Percentiles rank a stretch among this genome's conserved stretches.
Conservation (phyloP, 2,888 invertebrate species). For the Lysandra coridon region DNA sequence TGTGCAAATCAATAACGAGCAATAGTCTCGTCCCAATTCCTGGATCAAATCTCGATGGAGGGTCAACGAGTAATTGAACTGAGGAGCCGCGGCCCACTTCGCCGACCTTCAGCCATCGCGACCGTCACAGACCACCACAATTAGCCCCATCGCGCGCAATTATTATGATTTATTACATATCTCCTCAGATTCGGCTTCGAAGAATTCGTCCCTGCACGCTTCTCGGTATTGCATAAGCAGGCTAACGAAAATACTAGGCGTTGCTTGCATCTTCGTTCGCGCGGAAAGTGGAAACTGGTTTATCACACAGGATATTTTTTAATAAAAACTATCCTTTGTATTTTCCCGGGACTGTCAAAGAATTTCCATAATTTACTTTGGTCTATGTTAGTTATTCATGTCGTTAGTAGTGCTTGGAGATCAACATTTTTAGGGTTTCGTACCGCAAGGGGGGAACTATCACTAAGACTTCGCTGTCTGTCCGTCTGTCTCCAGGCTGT, state of each 20-base stretch:
- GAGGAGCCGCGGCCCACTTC: slow-evolving; percentile 50
- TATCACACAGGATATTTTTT: no score
- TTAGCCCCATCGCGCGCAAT: slow-evolving; percentile 20
- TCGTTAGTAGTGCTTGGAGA: no score
- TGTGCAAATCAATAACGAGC: slow-evolving; percentile 42
- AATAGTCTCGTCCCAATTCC: slow-evolving; percentile 52
- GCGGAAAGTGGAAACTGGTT: no score
- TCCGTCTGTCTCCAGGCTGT: no score
- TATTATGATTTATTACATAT: slow-evolving; percentile 23
- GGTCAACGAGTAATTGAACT: slow-evolving; percentile 69
- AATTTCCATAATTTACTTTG: no score
- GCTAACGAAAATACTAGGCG: background rate
- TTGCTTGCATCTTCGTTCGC: no score
- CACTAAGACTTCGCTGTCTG: no score
- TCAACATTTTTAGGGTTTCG: no score
- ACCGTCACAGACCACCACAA: slow-evolving; percentile 13
- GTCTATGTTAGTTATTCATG: no score
- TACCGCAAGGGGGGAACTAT: no score
- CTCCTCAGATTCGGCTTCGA: slow-evolving; percentile 23
- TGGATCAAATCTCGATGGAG: slow-evolving; percentile 60
- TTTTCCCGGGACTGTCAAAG: no score
- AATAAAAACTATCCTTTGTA: no score
- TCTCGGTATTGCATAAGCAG: slow-evolving; percentile 3
- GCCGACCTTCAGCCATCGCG: slow-evolving; percentile 45
- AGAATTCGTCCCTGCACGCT: slow-evolving; percentile 9